Conservation (phyloP, 2,797 vertebrate species). For the Knipowitschia caucasica region DNA sequence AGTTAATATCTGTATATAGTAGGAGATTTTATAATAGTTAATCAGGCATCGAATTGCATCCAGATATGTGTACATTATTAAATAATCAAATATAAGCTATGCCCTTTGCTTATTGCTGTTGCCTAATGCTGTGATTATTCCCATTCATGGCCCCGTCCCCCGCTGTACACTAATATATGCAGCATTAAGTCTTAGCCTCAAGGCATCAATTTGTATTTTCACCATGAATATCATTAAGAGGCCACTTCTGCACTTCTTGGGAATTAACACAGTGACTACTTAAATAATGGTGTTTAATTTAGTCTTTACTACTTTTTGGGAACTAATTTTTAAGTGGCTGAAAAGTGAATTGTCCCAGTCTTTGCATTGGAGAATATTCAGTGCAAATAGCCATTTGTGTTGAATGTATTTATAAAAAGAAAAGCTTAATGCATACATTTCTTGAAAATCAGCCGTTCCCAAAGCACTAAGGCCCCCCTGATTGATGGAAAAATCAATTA, state of each 20-base stretch:
- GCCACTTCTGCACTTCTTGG: constrained; percentile 24
- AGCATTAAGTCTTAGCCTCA: constrained; percentile 40
- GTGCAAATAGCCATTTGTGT: too few relatives aligned
- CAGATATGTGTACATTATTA: constrained; percentile 2
- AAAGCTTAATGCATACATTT: too few relatives aligned
- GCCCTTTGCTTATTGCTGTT: constrained; percentile 3
- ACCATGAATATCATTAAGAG: constrained; percentile 42
- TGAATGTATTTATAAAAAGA: too few relatives aligned
- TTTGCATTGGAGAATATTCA: background rate
- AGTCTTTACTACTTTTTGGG: constrained; percentile 15
- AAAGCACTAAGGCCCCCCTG: too few relatives aligned
- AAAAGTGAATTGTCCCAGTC: background rate
- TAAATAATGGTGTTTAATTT: constrained; percentile 20
- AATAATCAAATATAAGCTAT: background rate
- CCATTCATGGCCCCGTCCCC: constrained; percentile 32
- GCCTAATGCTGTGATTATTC: constrained; percentile 36
- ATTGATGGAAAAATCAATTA: too few relatives aligned
- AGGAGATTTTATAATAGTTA: background rate
- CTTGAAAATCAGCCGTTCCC: too few relatives aligned
- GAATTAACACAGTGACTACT: constrained; percentile 22
- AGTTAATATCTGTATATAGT: too few relatives aligned
- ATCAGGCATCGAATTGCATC: background rate
- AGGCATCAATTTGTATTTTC: constrained; percentile 45
- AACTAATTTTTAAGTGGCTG: constrained; percentile 1
- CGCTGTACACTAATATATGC: constrained; percentile 41